Evolutionary conservation across 2,113 vertebrate genomes (phyloP).

Genomic region (Aleadryas rufinucha): DNA sequence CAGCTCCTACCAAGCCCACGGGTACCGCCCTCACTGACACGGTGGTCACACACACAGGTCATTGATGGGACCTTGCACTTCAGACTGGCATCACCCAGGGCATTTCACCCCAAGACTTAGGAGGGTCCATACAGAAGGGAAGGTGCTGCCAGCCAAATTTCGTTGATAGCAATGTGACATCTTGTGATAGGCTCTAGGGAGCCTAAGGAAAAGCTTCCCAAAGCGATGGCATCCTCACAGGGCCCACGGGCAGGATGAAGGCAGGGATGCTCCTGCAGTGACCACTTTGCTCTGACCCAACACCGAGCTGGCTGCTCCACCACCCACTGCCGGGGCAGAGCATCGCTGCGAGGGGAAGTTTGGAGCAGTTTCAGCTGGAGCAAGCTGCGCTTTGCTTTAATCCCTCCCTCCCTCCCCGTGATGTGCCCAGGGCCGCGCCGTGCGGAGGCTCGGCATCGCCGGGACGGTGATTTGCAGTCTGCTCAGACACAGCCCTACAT

Average conservation of each 20-base stretch:
- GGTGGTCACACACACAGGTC: neutral
- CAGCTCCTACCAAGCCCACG: accelerated
- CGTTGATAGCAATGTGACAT: neutral
- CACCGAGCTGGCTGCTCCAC: neutral
- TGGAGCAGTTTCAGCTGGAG: neutral
- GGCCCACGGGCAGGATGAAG: accelerated
- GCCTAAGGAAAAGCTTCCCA: neutral
- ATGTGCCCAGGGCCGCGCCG: neutral
- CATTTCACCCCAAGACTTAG: neutral
- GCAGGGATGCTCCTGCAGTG: neutral
- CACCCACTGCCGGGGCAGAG: neutral
- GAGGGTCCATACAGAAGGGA: neutral
- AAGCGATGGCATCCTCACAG: no score
- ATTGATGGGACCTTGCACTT: neutral
- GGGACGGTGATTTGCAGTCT: slow-evolving; percentile 25
- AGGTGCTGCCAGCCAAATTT: neutral
- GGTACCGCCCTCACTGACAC: neutral
- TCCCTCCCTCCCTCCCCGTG: neutral
- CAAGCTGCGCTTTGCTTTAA: neutral
- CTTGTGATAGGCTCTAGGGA: accelerated
- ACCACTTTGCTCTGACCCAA: neutral
- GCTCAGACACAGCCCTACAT: slow-evolving; percentile 56
- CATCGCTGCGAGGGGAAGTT: neutral
- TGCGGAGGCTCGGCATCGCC: neutral
- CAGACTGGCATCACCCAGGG: neutral